phyloP scores from a whole-genome alignment of 2,797 vertebrate genomes.

The Jordanella pulchra region DNA sequence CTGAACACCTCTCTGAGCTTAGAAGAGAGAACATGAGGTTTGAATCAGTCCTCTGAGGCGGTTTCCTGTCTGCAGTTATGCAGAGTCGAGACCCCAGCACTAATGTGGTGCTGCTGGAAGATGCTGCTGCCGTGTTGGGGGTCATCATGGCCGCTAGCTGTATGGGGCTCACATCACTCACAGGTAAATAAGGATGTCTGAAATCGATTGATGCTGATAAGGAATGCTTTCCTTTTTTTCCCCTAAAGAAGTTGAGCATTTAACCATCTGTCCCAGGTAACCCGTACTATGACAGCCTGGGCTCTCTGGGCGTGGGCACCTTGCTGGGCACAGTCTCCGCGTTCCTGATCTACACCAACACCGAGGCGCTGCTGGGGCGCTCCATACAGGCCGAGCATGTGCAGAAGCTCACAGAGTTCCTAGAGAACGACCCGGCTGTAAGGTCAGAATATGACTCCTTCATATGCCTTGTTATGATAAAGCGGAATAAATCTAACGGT shows the following conservation, averaged over 20 bases:
- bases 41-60: not conserved
- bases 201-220: not conserved
- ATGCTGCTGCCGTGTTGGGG: conserved; percentile 93
- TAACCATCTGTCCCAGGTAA: conserved; percentile 80
- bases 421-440: conserved; percentile 94
- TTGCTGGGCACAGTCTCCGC: conserved; percentile 90
- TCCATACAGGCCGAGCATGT: conserved; percentile 95
- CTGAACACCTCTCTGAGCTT: not conserved
- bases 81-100: conserved; percentile 97
- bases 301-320: conserved; percentile 93
- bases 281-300: conserved; percentile 91
- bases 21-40: not conserved
- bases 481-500: not conserved
- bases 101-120: conserved; percentile 95
- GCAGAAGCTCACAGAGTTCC: conserved; percentile 93
- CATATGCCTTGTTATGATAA: not conserved
- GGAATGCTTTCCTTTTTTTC: not conserved
- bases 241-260: not conserved
- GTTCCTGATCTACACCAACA: conserved; percentile 98
- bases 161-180: conserved; percentile 96
- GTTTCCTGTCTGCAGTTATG: conserved; percentile 81
- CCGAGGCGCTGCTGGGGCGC: conserved; percentile 92
- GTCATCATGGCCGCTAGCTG: conserved; percentile 90
- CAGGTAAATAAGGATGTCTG: conserved; percentile 79
- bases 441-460: conserved; percentile 77